Conservation (phyloP, 2,113 vertebrate species). For the Lota lota region DNA sequence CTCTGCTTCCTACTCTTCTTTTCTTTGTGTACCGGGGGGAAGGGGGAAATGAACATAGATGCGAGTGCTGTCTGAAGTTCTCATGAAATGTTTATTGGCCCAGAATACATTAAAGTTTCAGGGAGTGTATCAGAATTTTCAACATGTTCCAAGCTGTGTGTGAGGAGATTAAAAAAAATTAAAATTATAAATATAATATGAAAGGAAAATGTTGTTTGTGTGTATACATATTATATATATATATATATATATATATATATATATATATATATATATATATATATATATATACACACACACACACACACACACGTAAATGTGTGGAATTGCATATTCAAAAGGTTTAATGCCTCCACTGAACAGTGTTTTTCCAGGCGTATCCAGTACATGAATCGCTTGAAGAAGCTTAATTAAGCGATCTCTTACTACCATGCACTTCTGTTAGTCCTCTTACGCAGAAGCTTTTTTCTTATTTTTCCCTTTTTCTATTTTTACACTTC, state of each 20-base stretch:
- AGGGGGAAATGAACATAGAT: conserved; percentile 27
- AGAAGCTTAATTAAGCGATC: conserved; percentile 28
- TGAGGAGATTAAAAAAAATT: conserved; percentile 10
- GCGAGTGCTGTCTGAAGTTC: conserved; percentile 24
- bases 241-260: too few species aligned
- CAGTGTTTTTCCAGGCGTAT: conserved; percentile 22
- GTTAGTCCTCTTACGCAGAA: too few species aligned
- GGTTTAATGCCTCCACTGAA: conserved; percentile 8
- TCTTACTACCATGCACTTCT: neutral
- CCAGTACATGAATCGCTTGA: conserved; percentile 25
- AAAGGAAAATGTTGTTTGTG: neutral
- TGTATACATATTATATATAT: too few species aligned
- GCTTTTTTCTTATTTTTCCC: too few species aligned
- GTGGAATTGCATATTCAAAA: too few species aligned
- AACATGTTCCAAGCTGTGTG: conserved; percentile 35
- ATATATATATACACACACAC: too few species aligned
- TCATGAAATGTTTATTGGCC: conserved; percentile 32
- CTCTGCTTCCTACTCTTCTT: conserved; percentile 18
- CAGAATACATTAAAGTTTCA: conserved; percentile 45
- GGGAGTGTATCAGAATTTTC: conserved; percentile 40
- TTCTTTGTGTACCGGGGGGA: conserved; percentile 7
- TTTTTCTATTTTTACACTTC: neutral
- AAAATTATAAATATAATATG: neutral
- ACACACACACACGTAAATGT: too few species aligned
- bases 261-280: too few species aligned